These are phyloP conservation scores for Nephrocerus scutellatus DNA, from an alignment of 2,888 invertebrate genomes.

Conservation along the genomic window DNA sequence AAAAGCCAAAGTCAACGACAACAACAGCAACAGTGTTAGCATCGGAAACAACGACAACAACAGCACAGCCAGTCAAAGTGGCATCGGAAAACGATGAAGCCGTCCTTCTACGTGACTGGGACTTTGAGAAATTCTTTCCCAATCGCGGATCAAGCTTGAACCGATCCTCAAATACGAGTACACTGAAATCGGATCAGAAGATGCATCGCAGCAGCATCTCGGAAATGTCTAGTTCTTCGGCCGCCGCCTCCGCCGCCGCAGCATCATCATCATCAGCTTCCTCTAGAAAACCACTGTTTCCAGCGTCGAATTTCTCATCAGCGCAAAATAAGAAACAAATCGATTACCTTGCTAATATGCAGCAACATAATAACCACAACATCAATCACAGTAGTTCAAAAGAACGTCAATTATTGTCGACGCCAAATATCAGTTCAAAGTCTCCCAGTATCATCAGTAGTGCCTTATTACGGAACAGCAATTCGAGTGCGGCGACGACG, in stretches of 20 bases:
- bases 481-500: constrained; percentile 20
- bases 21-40: constrained; percentile 38
- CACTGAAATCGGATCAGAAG: constrained; percentile 42
- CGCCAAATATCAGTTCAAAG: too few relatives aligned
- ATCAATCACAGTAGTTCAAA: too few relatives aligned
- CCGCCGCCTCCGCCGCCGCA: not conserved
- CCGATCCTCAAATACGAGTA: constrained; percentile 45
- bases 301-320: too few relatives aligned
- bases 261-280: constrained; percentile 1
- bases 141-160: constrained; percentile 34
- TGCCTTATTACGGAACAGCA: too few relatives aligned
- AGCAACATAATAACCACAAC: too few relatives aligned
- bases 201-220: constrained; percentile 40
- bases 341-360: too few relatives aligned
- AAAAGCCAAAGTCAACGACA: constrained; percentile 43
- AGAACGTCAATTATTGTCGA: too few relatives aligned
- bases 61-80: too few relatives aligned
- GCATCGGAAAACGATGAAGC: constrained; percentile 62
- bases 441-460: too few relatives aligned
- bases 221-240: constrained; percentile 30
- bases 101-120: constrained; percentile 77
- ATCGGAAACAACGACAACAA: constrained; percentile 43
- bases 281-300: constrained; percentile 8
- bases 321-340: too few relatives aligned
- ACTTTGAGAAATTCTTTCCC: constrained; percentile 78